Evolutionary conservation across 2,888 invertebrate genomes (phyloP), one percentile per base, ranked within the genome.

Genomic region (Phrixothrix hirtus): DNA sequence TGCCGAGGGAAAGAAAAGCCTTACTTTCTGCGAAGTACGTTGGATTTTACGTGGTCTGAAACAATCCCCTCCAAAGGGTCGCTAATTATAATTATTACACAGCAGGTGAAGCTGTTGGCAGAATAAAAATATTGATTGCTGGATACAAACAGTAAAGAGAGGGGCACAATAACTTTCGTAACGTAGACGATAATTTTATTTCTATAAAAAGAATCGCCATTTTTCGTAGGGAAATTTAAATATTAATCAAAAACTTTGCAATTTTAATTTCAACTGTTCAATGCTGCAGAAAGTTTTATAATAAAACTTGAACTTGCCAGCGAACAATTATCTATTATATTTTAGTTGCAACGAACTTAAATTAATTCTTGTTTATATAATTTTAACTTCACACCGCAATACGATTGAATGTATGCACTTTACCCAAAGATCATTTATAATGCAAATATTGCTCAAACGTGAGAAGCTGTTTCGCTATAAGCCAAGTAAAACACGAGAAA

Each of bases 31-130:
- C 25, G 11, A 41, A 48, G 34, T 41, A 13, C 48, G 48, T 41
- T 45, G 31, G 27, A 30, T 45, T 41, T 29, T 42, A 42, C 16
- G 39, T 41, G 29, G 51, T 35, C 35, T 39, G 39, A 35, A 37
- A 53, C 46, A 43, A 53, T 51, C 38, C 52, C 47, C 36, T 16
- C 49, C 11, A 41, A 46, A 55, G 42, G 44, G 48, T 39, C 47
- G 49, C 42, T 55, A 55, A 55, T 55, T 44, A 55, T 38, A 49
- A 55, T 55, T 49, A 55, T 55, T 55, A 55, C 49, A 44, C 49
- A 42, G 49, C 55, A 55, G 55, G 55, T 55, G 55, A 48, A 44
- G 39, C 46, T 45, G 45, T 45, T 41, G 36, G 39, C 36, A 42
- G 48, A 43, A 49, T 55, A 49, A 49, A 55, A 55, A 55, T 49